Evolutionary conservation across 2,113 vertebrate species (phyloP).

Genomic region (Chrysochloris asiatica): DNA sequence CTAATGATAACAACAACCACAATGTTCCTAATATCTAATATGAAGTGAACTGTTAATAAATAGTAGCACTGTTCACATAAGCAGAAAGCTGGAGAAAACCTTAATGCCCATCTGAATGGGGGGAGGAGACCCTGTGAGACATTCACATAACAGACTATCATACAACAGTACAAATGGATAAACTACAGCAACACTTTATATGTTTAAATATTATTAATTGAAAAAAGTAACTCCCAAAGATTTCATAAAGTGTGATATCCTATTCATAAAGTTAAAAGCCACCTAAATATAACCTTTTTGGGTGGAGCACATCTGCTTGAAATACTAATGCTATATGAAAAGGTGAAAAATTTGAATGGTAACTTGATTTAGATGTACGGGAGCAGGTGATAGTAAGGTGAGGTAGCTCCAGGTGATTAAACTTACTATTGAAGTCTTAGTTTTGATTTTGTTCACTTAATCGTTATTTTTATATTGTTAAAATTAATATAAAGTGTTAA

Average conservation of each 20-base stretch:
- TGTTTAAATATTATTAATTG: not conserved
- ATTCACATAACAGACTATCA: not conserved
- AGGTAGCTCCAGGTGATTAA: too few relatives aligned
- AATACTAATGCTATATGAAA: not conserved
- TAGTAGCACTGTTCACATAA: not conserved
- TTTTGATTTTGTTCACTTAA: not conserved
- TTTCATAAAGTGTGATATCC: not conserved
- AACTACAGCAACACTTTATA: not conserved
- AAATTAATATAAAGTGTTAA: too few relatives aligned
- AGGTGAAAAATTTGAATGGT: not conserved
- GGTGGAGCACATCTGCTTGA: not conserved
- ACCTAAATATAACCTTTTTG: not conserved
- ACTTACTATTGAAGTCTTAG: not conserved
- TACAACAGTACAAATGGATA: not conserved
- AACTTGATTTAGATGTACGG: not conserved
- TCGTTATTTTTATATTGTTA: not conserved
- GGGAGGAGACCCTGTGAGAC: not conserved
- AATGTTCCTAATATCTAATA: not conserved
- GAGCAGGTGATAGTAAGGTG: not conserved
- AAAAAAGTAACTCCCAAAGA: not conserved
- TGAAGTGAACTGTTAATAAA: not conserved
- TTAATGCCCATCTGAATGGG: not conserved
- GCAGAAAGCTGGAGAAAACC: not conserved
- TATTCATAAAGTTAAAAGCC: not conserved
- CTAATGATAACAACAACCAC: not conserved